phyloP scores from a whole-genome alignment of 2,113 vertebrate genomes.

The Barnardius zonarius region DNA sequence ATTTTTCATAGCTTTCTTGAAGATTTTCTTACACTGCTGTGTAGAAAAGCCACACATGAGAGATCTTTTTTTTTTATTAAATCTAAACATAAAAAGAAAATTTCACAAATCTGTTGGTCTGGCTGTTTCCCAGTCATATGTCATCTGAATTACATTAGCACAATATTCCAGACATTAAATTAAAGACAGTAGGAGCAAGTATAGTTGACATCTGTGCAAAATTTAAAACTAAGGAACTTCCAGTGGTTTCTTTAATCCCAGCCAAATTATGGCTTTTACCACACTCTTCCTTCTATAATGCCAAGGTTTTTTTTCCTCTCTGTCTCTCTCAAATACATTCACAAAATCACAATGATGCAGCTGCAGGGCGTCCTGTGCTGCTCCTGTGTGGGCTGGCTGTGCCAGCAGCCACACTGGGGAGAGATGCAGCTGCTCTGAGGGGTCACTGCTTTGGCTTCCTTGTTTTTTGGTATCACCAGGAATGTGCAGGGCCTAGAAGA shows the following conservation, averaged over 20 bases:
- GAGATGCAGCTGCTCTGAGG: neutral
- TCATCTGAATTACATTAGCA: slow-evolving; percentile 59
- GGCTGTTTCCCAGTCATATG: slow-evolving; percentile 61
- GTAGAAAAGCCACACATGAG: slow-evolving; percentile 16
- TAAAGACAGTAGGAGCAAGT: slow-evolving; percentile 66
- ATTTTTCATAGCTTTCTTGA: slow-evolving; percentile 17
- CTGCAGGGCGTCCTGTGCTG: neutral
- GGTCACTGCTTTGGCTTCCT: neutral
- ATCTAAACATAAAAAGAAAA: slow-evolving; percentile 64
- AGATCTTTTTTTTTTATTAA: slow-evolving; percentile 5
- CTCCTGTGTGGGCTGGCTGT: slow-evolving; percentile 26
- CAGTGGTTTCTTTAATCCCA: slow-evolving; percentile 69
- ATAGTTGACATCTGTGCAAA: slow-evolving; percentile 67
- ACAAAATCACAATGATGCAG: slow-evolving; percentile 12
- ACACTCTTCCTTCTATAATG: slow-evolving; percentile 52
- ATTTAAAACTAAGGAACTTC: slow-evolving; percentile 67
- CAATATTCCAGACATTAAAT: slow-evolving; percentile 62
- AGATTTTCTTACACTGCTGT: neutral
- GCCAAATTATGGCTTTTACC: slow-evolving; percentile 65
- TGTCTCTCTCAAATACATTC: neutral
- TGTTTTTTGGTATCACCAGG: neutral
- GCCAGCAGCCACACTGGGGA: accelerated
- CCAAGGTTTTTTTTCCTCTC: neutral
- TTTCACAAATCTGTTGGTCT: slow-evolving; percentile 62
- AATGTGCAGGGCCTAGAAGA: neutral